Evolutionary conservation across 2,113 vertebrate genomes (phyloP).

Genomic region (Alectura lathami): DNA sequence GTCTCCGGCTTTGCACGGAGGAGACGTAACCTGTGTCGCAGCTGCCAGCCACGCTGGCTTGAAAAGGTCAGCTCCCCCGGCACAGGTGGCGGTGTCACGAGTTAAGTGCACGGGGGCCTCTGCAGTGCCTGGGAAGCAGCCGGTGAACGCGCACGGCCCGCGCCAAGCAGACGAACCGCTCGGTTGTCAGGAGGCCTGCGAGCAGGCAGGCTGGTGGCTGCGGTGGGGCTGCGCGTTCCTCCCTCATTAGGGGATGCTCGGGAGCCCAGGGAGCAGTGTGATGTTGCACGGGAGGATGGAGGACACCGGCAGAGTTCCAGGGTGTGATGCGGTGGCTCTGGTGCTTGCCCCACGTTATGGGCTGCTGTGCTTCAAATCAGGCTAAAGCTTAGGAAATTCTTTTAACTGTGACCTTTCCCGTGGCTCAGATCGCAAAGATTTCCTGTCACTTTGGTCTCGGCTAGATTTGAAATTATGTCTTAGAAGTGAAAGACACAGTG

Average conservation of each 20-base stretch:
- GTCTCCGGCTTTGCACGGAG: neutral
- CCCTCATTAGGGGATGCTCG: neutral
- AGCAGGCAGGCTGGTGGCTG: neutral
- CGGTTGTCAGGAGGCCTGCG: neutral
- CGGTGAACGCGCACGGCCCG: neutral
- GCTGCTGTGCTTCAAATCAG: neutral
- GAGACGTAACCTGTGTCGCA: conserved; percentile 19
- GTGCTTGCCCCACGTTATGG: neutral
- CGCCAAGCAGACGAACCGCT: neutral
- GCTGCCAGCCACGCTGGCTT: neutral
- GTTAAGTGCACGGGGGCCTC: neutral
- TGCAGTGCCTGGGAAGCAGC: neutral
- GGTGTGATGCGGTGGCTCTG: neutral
- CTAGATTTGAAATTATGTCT: conserved; percentile 28
- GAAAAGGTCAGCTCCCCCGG: conserved; percentile 62
- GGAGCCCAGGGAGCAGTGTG: neutral
- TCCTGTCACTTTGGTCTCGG: conserved; percentile 44
- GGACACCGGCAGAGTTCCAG: neutral
- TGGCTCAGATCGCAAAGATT: conserved; percentile 28
- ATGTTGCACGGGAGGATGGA: fast-evolving
- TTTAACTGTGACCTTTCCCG: neutral
- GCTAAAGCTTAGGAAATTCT: neutral
- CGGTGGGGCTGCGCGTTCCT: neutral
- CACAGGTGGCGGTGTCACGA: neutral
- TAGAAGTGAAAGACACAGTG: conserved; percentile 31